Conservation (phyloP, 2,797 vertebrate species). For the Clarias platycephalus region DNA sequence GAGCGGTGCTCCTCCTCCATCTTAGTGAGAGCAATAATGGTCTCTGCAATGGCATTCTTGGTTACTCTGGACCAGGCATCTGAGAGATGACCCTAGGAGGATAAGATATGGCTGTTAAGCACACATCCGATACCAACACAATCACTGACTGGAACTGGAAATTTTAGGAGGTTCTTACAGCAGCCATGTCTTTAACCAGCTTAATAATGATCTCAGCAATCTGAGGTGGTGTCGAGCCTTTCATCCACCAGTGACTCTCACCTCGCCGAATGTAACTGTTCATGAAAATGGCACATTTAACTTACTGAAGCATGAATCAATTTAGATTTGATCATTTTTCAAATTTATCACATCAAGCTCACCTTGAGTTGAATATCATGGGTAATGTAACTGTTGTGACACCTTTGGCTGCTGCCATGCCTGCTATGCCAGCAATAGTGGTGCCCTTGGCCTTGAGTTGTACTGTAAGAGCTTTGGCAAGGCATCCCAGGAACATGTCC, state of each 20-base stretch:
- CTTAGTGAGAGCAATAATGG: conserved; percentile 98
- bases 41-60: conserved; percentile 98
- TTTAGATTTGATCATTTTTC: background rate
- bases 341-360: background rate
- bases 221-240: conserved; percentile 96
- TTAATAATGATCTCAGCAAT: conserved; percentile 99
- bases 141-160: background rate
- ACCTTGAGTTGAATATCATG: conserved; percentile 99
- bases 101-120: conserved; percentile 39
- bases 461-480: conserved; percentile 97
- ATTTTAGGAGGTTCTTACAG: conserved; percentile 77
- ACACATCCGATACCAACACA: background rate
- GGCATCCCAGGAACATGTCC: conserved; percentile 99
- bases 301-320: background rate
- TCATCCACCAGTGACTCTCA: conserved; percentile 99
- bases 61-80: conserved; percentile 98
- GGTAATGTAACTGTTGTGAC: conserved; percentile 97
- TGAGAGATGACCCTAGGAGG: conserved; percentile 89
- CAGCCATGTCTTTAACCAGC: conserved; percentile 98
- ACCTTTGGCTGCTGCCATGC: conserved; percentile 92
- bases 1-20: conserved; percentile 98
- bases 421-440: conserved; percentile 89
- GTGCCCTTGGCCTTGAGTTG: conserved; percentile 99
- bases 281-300: background rate
- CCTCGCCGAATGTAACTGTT: conserved; percentile 92